Evolutionary conservation across 2,113 vertebrate genomes (phyloP).

Genomic region (Crotalus horridus): DNA sequence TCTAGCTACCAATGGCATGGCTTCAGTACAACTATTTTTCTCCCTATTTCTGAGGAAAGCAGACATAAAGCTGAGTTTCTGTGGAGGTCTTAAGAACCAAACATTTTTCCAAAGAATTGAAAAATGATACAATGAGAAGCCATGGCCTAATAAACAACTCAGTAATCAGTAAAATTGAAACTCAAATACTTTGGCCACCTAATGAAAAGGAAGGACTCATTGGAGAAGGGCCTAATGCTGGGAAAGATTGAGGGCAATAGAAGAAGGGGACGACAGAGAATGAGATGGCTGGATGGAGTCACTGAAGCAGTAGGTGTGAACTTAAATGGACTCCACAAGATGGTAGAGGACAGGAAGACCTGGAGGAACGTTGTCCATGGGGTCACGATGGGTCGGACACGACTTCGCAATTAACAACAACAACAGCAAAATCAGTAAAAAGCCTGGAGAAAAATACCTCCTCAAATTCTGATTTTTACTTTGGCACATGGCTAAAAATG

Average conservation of each 20-base stretch:
- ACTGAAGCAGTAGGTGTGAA: too few relatives aligned
- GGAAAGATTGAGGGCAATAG: too few relatives aligned
- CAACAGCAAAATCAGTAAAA: background rate
- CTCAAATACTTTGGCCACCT: too few relatives aligned
- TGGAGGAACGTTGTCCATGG: too few relatives aligned
- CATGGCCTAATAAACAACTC: background rate
- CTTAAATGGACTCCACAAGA: too few relatives aligned
- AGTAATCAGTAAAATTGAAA: background rate
- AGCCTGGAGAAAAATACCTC: background rate
- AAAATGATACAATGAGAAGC: background rate
- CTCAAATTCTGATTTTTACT: background rate
- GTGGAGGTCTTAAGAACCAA: background rate
- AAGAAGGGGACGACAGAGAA: too few relatives aligned
- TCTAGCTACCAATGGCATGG: background rate
- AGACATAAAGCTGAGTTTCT: background rate
- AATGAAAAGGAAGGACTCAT: too few relatives aligned
- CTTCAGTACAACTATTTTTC: background rate
- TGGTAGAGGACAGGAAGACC: too few relatives aligned
- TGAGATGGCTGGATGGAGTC: too few relatives aligned
- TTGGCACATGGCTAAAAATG: background rate
- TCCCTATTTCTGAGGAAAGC: background rate
- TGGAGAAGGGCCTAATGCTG: too few relatives aligned
- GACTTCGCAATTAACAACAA: too few relatives aligned
- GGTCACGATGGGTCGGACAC: too few relatives aligned
- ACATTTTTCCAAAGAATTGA: background rate